These are phyloP conservation scores for Yponomeuta malinellus DNA, from an alignment of 2,888 invertebrate species.

Conservation along the genomic window DNA sequence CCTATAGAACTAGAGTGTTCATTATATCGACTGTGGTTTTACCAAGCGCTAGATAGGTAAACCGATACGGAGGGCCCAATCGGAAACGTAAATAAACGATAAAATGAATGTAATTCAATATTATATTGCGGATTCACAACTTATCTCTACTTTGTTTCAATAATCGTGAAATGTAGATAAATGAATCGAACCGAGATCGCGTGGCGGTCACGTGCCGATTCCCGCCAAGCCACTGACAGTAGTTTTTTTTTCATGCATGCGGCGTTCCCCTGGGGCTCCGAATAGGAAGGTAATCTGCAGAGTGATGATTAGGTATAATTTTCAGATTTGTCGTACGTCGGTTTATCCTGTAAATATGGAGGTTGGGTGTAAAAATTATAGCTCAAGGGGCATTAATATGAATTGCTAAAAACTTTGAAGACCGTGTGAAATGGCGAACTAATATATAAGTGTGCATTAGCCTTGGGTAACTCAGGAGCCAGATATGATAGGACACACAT, in stretches of 20 bases:
- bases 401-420: slow-evolving; percentile 29
- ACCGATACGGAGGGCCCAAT: slow-evolving; percentile 54
- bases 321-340: no score
- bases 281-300: slow-evolving; percentile 29
- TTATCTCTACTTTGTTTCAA: slow-evolving; percentile 51
- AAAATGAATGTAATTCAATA: slow-evolving; percentile 60
- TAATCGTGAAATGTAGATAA: slow-evolving; percentile 41
- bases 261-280: slow-evolving; percentile 20
- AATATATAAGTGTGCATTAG: background rate
- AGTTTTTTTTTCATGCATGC: slow-evolving; percentile 30
- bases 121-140: slow-evolving; percentile 53
- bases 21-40: slow-evolving; percentile 21
- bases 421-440: slow-evolving; percentile 2
- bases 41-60: slow-evolving; percentile 46
- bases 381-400: slow-evolving; percentile 4
- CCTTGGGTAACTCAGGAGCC: no score
- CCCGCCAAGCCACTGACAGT: slow-evolving; percentile 29
- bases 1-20: background rate
- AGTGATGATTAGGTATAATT: background rate
- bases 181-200: slow-evolving; percentile 31
- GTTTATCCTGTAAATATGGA: background rate
- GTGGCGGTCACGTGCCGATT: slow-evolving; percentile 61
- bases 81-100: slow-evolving; percentile 69
- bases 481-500: no score
- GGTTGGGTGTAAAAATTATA: background rate